Base-by-base conservation (phyloP, 2,113 vertebrate species). In the Hippotragus niger region DNA sequence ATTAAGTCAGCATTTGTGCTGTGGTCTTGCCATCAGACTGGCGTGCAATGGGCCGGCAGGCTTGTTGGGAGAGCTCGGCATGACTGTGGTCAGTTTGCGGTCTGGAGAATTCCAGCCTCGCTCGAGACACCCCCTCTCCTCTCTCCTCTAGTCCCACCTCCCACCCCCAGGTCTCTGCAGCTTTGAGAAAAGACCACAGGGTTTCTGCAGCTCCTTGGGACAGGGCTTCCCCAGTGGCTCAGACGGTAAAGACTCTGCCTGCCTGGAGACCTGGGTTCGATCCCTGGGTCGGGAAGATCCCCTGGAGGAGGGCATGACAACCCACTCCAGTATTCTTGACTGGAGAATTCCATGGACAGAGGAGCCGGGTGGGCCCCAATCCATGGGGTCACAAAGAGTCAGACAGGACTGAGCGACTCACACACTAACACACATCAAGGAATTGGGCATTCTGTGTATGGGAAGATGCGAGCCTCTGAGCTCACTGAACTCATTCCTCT, bases 41-140 rank as follows among this genome's bases (percentile, higher is more conserved):
- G 80, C 0, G 1, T 43, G 85, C 45, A 29, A 0, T 13, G 16
- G 62, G 45, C 50, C 1, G 7, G 16, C 7, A 1, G 55, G 50
- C 25, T 31, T 50, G 33, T 40, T 31, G 47, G 82, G 55, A 67
- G 11, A 31, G 50, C 19, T 15, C 6, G 36, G 15, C 13, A 1
- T 12, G 29, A 45, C 50, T 10, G 33, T 29, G 71, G 23, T 78
- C 67, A 82, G 86, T 33, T 71, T 82, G 74, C 3, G 88, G 55
- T 52, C 43, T 40, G 50, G 71, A 90, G 60, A 87, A 86, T 71
- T 91, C 88, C 27, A 50, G 33, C 33, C 9, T 67, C 58, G 31
- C 25, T 40, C 0, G 3, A 80, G 67, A 64, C 40, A 16, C 5
- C 1, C 17, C 7, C 29, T 43, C 50, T 27, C 17, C 15, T 25